Evolutionary conservation across 2,888 invertebrate genomes (phyloP), one percentile per base, ranked within the genome.

Genomic region (Dasysyrphus albostriatus): DNA sequence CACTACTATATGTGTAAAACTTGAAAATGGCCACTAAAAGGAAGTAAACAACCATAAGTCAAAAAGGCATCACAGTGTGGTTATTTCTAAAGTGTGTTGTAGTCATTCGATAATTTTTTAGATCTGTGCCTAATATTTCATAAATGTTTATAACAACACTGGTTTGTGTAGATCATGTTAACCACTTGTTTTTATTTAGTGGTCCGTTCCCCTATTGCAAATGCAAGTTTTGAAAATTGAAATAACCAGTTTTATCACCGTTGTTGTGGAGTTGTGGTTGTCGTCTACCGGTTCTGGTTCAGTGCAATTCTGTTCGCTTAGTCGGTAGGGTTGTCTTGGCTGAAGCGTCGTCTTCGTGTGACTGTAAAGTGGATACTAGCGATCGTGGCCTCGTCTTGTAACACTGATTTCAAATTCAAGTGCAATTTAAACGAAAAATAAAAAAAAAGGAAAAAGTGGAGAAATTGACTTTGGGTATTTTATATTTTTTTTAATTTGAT

Each of bases 221-320:
- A 69, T 54, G 69, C 69, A 69, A 54, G 54, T 54, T n/a, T n/a
- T 32, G 37, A 63, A 34, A 49, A 34, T 54, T 32, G 29, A 34
- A 54, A 37, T 39, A 69, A 69, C 67, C 72, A 78, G 73, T 74
- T 70, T 69, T 74, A 63, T 63, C 54, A 67, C 39, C 61, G 54
- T 58, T 54, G 56, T 67, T 37, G 73, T 69, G 39, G 42, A 34
- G 61, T 63, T 69, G 65, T 70, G 58, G 69, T 65, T 7, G 37
- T 73, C 29, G 77, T 80, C 80, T 80, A 77, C 88, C 75, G 69
- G 69, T 69, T 88, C 83, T 88, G 88, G 88, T 88, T 88, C 88
- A 88, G 88, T 88, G 88, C 88, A 82, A 88, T 88, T 88, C 76
- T 75, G 81, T 49, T 82, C 81, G 83, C 73, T 83, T 47, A 78